Conservation (phyloP, 2,888 invertebrate genomes). For the Ormyrus pomaceus region DNA sequence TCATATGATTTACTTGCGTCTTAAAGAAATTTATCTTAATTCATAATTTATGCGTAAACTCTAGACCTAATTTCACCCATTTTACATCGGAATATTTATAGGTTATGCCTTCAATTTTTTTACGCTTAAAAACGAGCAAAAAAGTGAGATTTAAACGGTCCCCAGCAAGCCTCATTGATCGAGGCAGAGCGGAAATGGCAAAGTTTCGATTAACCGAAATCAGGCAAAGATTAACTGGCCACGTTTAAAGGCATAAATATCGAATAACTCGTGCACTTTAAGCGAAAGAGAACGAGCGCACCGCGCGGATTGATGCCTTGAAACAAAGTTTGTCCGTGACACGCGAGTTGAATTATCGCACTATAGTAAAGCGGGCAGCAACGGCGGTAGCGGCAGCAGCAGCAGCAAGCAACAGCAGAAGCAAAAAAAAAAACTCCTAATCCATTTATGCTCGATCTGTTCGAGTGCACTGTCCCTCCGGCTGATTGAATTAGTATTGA, state of each 20-base stretch:
- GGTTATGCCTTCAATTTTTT: too few species aligned
- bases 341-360: conserved; percentile 40
- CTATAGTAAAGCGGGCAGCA: neutral
- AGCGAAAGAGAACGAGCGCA: conserved; percentile 11
- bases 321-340: conserved; percentile 36
- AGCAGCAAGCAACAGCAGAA: neutral
- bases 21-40: too few species aligned
- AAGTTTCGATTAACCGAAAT: conserved; percentile 1
- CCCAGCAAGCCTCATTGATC: too few species aligned
- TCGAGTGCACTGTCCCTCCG: conserved; percentile 36
- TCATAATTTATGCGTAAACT: too few species aligned
- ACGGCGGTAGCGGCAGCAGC: neutral
- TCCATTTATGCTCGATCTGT: conserved; percentile 56
- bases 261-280: neutral
- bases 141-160: too few species aligned
- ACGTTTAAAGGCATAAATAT: conserved; percentile 15
- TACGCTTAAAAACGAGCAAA: too few species aligned
- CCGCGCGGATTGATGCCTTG: conserved; percentile 16
- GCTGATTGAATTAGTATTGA: conserved; percentile 64
- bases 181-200: too few species aligned
- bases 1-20: too few species aligned
- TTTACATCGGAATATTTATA: too few species aligned
- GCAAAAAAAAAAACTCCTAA: conserved; percentile 36
- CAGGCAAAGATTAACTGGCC: too few species aligned
- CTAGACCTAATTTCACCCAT: too few species aligned